These are phyloP conservation scores for Polyommatus icarus DNA, from an alignment of 2,888 invertebrate species.

Conservation along the genomic window DNA sequence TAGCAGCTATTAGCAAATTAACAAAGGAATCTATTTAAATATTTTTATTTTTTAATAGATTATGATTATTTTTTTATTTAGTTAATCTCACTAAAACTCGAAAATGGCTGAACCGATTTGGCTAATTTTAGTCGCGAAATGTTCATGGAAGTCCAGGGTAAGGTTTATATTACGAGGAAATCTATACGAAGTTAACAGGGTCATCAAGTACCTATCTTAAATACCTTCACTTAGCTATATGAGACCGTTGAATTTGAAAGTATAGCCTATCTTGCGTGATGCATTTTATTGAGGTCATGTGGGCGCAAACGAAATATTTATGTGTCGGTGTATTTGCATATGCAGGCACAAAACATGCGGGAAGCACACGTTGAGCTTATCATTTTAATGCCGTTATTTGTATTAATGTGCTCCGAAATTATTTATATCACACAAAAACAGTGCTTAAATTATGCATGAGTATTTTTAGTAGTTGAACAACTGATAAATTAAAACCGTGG, in stretches of 20 bases:
- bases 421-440: slow-evolving; percentile 10
- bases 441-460: background rate
- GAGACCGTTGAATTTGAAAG: background rate
- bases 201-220: no score
- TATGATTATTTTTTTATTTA: no score
- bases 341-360: slow-evolving; percentile 20
- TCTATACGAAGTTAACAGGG: no score
- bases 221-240: no score
- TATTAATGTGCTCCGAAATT: background rate
- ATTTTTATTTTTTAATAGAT: no score
- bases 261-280: background rate
- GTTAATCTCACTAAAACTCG: no score
- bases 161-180: no score
- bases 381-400: slow-evolving; percentile 25
- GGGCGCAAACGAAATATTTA: slow-evolving; percentile 18
- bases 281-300: slow-evolving; percentile 13
- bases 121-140: no score
- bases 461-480: background rate
- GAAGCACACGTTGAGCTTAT: slow-evolving; percentile 18
- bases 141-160: no score
- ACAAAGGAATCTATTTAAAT: no score
- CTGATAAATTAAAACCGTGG: background rate
- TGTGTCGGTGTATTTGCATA: slow-evolving; percentile 24
- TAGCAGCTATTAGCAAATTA: no score
- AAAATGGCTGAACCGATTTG: no score